A percentile compares a stretch with the other conserved stretches of the same genome.
phyloP scores from a whole-genome alignment of 2,797 vertebrate species.

The Melanotaenia maccullochi region DNA sequence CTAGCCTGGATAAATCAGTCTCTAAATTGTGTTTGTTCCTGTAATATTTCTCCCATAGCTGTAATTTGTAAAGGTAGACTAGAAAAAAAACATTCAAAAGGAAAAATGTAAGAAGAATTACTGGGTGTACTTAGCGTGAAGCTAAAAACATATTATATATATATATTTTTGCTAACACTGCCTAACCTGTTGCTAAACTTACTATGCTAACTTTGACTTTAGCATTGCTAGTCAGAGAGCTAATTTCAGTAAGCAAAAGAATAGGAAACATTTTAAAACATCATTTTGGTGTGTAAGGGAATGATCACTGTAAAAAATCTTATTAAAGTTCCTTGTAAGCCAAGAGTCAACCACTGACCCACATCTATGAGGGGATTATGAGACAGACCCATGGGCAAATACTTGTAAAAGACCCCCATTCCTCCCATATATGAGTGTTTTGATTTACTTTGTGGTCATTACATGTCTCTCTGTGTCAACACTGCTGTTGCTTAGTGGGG shows the following conservation, averaged over 20 bases:
- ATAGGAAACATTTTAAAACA: not conserved
- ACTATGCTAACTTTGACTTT: not conserved
- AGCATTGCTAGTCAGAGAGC: not conserved
- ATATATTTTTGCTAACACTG: not conserved
- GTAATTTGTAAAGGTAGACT: not conserved
- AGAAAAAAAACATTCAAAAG: rapidly evolving
- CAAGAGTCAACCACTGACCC: not conserved
- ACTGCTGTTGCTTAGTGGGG: not conserved
- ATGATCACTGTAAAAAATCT: not conserved
- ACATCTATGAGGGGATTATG: not conserved
- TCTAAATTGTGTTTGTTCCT: not conserved
- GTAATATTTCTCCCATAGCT: not conserved
- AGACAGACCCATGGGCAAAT: not conserved
- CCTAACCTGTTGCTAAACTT: not conserved
- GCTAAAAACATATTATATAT: not conserved
- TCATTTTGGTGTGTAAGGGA: not conserved
- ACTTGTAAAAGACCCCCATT: not conserved
- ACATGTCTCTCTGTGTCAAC: not conserved
- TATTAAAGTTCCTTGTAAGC: not conserved
- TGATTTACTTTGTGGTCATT: not conserved
- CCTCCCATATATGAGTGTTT: not conserved
- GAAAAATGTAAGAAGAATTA: not conserved
- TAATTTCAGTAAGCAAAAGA: not conserved
- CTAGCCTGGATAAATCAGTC: conserved; percentile 12
- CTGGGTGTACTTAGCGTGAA: not conserved